Evolutionary conservation across 2,888 invertebrate genomes (phyloP), one percentile per base, ranked within the genome.

Genomic region (Lochmaea crataegi): DNA sequence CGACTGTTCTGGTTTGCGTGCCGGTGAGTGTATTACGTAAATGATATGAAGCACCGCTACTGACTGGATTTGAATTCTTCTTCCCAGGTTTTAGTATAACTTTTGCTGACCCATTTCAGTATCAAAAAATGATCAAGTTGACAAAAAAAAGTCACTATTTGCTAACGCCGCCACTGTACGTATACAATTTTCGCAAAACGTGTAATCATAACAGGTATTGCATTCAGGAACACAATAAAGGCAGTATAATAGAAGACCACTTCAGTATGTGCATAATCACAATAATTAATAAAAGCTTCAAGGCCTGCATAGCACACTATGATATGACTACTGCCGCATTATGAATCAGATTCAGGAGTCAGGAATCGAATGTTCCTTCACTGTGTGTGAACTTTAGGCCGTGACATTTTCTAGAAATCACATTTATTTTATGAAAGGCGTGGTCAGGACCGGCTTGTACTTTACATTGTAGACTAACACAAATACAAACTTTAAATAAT

Each of bases 371-470:
- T 63, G 61, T 63, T 32, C 78, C 79, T 78, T 78, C 22, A 57
- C 26, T 72, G 76, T 78, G 71, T 84, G 71, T 84, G 83, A 83
- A 84, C 84, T 84, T 81, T 82, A 84, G 83, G 79, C 85, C 84
- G 79, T 85, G 85, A 85, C 85, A 85, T 85, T 84, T 85, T 63
- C 61, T 78, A 71, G 80, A 78, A 82, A 83, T 81, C 77, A 80
- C 81, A 82, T 82, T 83, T 81, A 83, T 82, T 82, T 83, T 81
- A 83, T 82, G 82, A 83, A 83, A 83, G 83, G 83, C 82, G 82
- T 82, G 82, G 81, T 83, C 70, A 64, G 70, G 64, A 65, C 65
- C 65, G 70, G 70, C 56, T 70, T 65, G 57, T 56, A 82, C 81
- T 81, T 67, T 56, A 42, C 38, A 51, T 11, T 45, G 2, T 22